A percentile compares a stretch with the other conserved stretches of the same genome.
Conservation (phyloP, 2,888 invertebrate genomes). For the Eudiplozoon nipponicum region DNA sequence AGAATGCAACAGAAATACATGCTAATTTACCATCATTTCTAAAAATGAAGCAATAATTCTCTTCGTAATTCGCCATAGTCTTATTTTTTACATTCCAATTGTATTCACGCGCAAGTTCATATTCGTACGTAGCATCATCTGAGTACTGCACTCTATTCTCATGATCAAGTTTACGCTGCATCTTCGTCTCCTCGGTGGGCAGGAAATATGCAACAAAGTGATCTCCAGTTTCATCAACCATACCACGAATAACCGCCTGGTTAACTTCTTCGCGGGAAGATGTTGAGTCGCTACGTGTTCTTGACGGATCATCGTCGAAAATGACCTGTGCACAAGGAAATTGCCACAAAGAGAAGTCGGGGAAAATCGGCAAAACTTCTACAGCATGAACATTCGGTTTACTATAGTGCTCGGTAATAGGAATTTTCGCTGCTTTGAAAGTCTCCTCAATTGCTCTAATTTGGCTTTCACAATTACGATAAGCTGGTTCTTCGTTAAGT, state of each 20-base stretch:
- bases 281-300: background rate
- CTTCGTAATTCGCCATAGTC: conserved; percentile 65
- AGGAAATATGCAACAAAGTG: conserved; percentile 94
- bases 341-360: conserved; percentile 78
- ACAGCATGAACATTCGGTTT: conserved; percentile 70
- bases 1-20: too few species aligned
- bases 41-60: conserved; percentile 75
- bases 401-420: conserved; percentile 65
- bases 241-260: conserved; percentile 34
- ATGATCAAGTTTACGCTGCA: conserved; percentile 52
- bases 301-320: conserved; percentile 16
- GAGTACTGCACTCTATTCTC: conserved; percentile 43
- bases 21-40: conserved; percentile 38
- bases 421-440: conserved; percentile 46
- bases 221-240: conserved; percentile 90
- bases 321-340: conserved; percentile 78
- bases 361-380: conserved; percentile 54
- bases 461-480: conserved; percentile 79
- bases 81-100: conserved; percentile 98
- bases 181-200: conserved; percentile 61
- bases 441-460: conserved; percentile 85
- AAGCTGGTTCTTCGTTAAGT: conserved; percentile 51
- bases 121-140: conserved; percentile 58
- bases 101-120: conserved; percentile 80
- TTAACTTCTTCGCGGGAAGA: background rate